phyloP scores from a whole-genome alignment of 2,113 vertebrate species.

The Sylvilagus bachmani region DNA sequence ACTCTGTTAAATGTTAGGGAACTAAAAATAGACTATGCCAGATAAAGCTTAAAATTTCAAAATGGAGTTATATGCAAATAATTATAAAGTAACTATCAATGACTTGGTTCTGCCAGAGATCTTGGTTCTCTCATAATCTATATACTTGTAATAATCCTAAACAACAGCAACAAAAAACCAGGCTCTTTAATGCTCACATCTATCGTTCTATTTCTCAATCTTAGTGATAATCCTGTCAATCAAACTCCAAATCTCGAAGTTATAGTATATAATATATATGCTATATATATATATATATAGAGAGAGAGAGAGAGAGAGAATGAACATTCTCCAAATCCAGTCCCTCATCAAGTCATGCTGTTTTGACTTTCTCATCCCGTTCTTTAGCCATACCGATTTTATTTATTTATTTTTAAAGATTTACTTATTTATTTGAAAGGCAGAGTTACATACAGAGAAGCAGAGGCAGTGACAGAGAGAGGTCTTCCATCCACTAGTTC shows the following conservation, averaged over 20 bases:
- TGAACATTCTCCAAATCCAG: background rate
- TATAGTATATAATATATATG: no score
- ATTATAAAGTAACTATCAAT: background rate
- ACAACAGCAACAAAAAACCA: background rate
- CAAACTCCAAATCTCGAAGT: background rate
- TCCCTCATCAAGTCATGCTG: background rate
- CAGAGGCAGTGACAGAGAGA: no score
- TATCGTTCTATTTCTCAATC: background rate
- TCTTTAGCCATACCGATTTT: background rate
- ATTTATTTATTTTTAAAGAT: background rate
- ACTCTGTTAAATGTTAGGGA: background rate
- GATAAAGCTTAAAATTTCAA: conserved; percentile 21
- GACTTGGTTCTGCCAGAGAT: background rate
- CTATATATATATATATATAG: no score
- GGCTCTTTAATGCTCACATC: background rate
- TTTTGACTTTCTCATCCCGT: background rate
- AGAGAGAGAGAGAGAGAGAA: no score
- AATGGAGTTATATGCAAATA: background rate
- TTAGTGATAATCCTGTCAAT: background rate
- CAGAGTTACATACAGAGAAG: no score
- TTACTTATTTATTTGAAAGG: no score
- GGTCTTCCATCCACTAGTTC: no score
- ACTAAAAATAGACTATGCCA: background rate
- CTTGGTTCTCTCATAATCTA: background rate
- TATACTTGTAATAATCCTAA: background rate